These are phyloP conservation scores for Gobio occitaniae DNA, from an alignment of 2,797 vertebrate species.

Conservation along the genomic window DNA sequence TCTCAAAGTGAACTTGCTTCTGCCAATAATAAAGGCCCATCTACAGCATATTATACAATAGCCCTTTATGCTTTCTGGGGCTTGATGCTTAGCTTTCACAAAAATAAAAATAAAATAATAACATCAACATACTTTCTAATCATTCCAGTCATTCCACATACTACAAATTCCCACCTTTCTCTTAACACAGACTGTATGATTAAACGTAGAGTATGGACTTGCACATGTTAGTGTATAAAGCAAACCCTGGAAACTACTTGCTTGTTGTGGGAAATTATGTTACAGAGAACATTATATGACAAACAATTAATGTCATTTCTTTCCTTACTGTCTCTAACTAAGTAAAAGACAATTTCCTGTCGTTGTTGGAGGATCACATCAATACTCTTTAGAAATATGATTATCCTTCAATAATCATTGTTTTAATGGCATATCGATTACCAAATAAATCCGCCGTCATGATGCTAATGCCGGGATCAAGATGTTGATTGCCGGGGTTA, in stretches of 20 bases:
- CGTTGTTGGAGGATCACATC: neutral
- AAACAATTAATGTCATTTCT: neutral
- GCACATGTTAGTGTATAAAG: neutral
- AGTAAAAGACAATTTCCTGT: neutral
- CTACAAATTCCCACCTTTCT: constrained; percentile 60
- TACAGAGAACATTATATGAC: neutral
- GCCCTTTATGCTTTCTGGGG: neutral
- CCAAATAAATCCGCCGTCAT: neutral
- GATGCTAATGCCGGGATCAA: constrained; percentile 2
- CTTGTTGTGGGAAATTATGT: neutral
- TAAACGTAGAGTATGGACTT: neutral
- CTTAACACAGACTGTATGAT: neutral
- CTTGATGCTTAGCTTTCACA: neutral
- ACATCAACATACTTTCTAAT: constrained; percentile 8
- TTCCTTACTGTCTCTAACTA: neutral
- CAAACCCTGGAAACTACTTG: neutral
- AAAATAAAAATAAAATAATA: neutral
- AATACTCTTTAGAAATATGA: neutral
- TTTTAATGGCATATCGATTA: constrained; percentile 17
- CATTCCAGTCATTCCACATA: constrained; percentile 63
- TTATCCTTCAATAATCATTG: neutral
- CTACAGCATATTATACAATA: neutral
- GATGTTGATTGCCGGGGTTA: neutral
- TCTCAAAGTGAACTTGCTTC: neutral
- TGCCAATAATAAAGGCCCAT: neutral